These are phyloP conservation scores for Zhengitettix transpicula DNA, from an alignment of 2,888 invertebrate genomes.

Conservation along the genomic window DNA sequence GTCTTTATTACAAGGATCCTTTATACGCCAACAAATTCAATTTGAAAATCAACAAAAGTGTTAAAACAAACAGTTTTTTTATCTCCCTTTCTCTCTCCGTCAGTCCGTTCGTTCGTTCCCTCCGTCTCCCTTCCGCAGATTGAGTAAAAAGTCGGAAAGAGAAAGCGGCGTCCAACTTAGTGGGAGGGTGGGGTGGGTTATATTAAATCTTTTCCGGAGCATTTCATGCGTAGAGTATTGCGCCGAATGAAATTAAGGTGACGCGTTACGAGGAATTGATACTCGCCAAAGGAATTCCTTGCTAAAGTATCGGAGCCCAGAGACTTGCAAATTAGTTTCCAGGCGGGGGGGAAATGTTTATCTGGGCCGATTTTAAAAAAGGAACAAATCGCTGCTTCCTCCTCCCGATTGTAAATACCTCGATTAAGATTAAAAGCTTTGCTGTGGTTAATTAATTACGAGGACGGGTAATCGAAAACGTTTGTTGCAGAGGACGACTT, in stretches of 20 bases:
- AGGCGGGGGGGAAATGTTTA: too few relatives aligned
- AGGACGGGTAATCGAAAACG: too few relatives aligned
- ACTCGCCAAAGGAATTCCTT: background rate
- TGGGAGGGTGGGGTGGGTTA: background rate
- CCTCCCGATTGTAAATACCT: too few relatives aligned
- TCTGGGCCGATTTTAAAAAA: too few relatives aligned
- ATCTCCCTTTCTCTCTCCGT: background rate
- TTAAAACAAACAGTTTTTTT: background rate
- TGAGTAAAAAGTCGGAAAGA: too few relatives aligned
- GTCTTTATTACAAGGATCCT: constrained; percentile 1
- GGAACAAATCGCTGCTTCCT: too few relatives aligned
- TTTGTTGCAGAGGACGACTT: too few relatives aligned
- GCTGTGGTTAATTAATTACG: too few relatives aligned
- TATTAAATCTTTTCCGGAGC: background rate
- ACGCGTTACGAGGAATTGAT: background rate
- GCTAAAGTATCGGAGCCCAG: background rate
- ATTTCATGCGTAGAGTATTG: background rate
- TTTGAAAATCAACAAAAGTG: background rate
- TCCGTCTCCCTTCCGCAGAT: background rate
- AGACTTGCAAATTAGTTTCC: too few relatives aligned
- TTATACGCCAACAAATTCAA: background rate
- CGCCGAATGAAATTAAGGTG: background rate
- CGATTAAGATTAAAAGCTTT: too few relatives aligned
- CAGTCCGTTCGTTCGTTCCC: background rate
- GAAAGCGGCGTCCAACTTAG: background rate